phyloP scores from a whole-genome alignment of 2,113 vertebrate species.

The Prinia subflava region DNA sequence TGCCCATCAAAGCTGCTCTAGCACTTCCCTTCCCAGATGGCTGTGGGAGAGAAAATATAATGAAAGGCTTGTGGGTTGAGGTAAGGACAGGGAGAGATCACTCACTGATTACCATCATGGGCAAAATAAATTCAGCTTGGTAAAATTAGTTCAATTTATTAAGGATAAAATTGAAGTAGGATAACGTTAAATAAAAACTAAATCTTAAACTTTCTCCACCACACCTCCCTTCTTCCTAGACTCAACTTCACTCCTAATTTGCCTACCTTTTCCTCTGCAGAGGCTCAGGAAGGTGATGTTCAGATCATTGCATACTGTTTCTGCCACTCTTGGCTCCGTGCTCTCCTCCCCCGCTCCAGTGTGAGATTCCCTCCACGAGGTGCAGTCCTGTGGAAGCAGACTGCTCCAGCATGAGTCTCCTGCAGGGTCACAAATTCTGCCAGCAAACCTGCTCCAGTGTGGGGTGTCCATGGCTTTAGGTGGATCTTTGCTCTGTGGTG shows the following conservation, averaged over 20 bases:
- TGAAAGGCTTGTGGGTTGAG: neutral
- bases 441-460: neutral
- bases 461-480: neutral
- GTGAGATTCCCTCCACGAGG: fast-evolving
- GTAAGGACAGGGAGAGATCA: neutral
- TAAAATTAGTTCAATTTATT: neutral
- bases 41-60: neutral
- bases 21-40: neutral
- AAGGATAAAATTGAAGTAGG: neutral
- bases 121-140: neutral
- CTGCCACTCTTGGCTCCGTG: neutral
- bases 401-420: neutral
- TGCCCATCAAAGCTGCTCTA: neutral
- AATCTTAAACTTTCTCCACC: neutral
- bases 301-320: neutral
- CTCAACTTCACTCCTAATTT: neutral
- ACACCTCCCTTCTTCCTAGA: neutral
- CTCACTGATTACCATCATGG: neutral
- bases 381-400: neutral
- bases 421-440: neutral
- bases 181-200: neutral
- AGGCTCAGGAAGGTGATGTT: neutral
- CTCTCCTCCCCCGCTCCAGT: neutral
- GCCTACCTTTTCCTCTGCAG: neutral
- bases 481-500: neutral